phyloP scores from a whole-genome alignment of 2,888 invertebrate species.

The Orthosia incerta region DNA sequence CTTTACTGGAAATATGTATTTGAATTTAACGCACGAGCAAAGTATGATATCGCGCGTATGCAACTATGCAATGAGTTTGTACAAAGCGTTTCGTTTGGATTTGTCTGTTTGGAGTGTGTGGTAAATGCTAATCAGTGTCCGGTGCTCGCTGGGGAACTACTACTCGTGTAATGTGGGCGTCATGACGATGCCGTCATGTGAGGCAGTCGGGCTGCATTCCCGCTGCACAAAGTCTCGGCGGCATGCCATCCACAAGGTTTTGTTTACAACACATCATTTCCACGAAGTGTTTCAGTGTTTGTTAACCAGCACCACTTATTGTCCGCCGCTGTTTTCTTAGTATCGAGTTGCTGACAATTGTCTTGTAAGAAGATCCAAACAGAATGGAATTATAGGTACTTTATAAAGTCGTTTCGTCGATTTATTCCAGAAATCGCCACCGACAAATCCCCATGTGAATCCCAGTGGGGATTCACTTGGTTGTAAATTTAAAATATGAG shows the following conservation, averaged over 20 bases:
- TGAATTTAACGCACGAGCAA: conserved; percentile 64
- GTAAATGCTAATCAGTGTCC: conserved; percentile 64
- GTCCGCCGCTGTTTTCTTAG: conserved; percentile 74
- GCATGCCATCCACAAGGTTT: conserved; percentile 58
- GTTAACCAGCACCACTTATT: conserved; percentile 75
- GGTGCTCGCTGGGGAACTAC: conserved; percentile 45
- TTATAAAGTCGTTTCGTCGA: conserved; percentile 7
- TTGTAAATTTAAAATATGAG: neutral
- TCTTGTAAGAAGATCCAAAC: conserved; percentile 51
- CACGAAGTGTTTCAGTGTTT: conserved; percentile 76
- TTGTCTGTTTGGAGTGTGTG: conserved; percentile 51
- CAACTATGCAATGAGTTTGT: conserved; percentile 43
- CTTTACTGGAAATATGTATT: conserved; percentile 80
- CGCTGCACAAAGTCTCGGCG: conserved; percentile 49
- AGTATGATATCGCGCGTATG: conserved; percentile 48
- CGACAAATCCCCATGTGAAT: no score
- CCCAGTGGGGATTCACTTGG: no score
- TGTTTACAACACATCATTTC: conserved; percentile 80
- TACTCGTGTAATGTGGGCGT: conserved; percentile 45
- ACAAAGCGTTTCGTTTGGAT: conserved; percentile 47
- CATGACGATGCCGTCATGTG: conserved; percentile 38
- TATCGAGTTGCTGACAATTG: conserved; percentile 67
- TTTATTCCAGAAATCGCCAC: no score
- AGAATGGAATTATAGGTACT: conserved; percentile 36
- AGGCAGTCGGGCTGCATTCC: conserved; percentile 59